Percentiles rank a stretch among this genome's conserved stretches.
phyloP scores from a whole-genome alignment of 2,888 invertebrate genomes.

The Pseudolycoriella hygida region DNA sequence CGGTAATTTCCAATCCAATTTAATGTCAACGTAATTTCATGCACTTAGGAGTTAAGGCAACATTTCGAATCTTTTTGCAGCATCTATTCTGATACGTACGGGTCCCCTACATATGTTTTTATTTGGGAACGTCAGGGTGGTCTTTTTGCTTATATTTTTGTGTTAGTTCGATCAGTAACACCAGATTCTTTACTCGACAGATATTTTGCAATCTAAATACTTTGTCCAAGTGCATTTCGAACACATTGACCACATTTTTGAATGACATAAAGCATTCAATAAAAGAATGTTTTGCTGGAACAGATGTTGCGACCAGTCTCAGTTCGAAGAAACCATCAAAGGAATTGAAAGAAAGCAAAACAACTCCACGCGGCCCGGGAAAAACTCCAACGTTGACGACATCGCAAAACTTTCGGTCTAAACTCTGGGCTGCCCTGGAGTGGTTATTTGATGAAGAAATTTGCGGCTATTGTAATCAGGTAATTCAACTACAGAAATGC shows the following conservation, averaged over 20 bases:
- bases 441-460: slow-evolving; percentile 63
- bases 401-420: slow-evolving; percentile 34
- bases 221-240: slow-evolving; percentile 23
- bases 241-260: slow-evolving; percentile 24
- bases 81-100: no score
- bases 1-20: no score
- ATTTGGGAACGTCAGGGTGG: no score
- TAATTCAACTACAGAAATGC: slow-evolving; percentile 14
- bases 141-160: no score
- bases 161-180: no score
- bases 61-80: no score
- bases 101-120: no score
- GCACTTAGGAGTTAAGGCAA: no score
- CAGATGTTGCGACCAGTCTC: slow-evolving; percentile 19
- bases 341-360: slow-evolving; percentile 26
- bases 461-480: slow-evolving; percentile 50
- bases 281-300: slow-evolving; percentile 27
- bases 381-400: slow-evolving; percentile 35
- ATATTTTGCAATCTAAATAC: slow-evolving; percentile 27
- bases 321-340: slow-evolving; percentile 34
- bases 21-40: no score
- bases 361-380: slow-evolving; percentile 30
- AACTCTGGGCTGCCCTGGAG: slow-evolving; percentile 80
- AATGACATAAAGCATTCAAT: slow-evolving; percentile 26
- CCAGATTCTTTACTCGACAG: no score